Conservation (phyloP, 2,797 vertebrate species). For the Setipinna tenuifilis region DNA sequence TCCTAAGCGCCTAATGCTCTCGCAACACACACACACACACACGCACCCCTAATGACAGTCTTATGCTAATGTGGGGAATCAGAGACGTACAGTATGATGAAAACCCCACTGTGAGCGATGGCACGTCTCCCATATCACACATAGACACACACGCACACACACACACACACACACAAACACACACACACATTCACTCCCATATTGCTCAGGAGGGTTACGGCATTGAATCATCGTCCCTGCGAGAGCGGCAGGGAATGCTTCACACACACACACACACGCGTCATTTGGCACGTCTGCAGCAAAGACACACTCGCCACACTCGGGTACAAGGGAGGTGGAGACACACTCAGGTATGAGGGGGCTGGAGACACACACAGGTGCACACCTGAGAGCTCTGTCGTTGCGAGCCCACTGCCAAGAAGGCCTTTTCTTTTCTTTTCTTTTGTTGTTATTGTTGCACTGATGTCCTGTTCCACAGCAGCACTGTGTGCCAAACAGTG, state of each 20-base stretch:
- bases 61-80: neutral
- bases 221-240: neutral
- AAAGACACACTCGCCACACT: conserved; percentile 27
- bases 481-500: conserved; percentile 27
- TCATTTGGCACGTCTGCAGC: conserved; percentile 31
- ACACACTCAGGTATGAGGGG: too few species aligned
- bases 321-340: neutral
- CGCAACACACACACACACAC: too few species aligned
- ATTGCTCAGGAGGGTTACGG: neutral
- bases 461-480: neutral
- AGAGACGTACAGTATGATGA: neutral
- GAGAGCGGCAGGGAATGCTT: neutral
- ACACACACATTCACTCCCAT: too few species aligned
- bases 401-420: too few species aligned
- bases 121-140: too few species aligned
- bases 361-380: too few species aligned
- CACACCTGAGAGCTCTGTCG: too few species aligned
- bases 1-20: too few species aligned
- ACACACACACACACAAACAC: too few species aligned
- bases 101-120: neutral
- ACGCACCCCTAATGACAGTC: neutral
- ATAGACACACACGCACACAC: too few species aligned
- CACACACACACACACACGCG: too few species aligned
- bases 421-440: too few species aligned
- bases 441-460: neutral